These are phyloP conservation scores for Drosophila tristis DNA, from an alignment of 1,140 invertebrate species.

Conservation along the genomic window DNA sequence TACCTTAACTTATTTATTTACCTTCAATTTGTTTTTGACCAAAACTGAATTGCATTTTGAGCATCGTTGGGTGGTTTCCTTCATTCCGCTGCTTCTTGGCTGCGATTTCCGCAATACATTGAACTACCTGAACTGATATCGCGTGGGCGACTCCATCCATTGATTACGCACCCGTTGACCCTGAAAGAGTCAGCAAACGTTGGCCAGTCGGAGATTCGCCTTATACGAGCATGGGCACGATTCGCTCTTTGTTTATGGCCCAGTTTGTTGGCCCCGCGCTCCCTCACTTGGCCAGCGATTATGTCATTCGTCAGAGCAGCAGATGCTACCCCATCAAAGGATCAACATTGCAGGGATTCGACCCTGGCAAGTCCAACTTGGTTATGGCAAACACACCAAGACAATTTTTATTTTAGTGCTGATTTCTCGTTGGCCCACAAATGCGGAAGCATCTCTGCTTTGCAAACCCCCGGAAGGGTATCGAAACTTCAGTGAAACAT, in stretches of 20 bases:
- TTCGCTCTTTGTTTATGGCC: conserved; percentile 44
- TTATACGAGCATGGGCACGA: conserved; percentile 75
- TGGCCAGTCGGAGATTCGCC: conserved; percentile 45
- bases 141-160: conserved; percentile 27
- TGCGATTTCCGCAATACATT: conserved; percentile 50
- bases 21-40: conserved; percentile 52
- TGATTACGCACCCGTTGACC: conserved; percentile 64
- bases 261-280: conserved; percentile 35
- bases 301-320: conserved; percentile 59
- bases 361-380: conserved; percentile 22
- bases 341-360: conserved; percentile 15
- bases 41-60: conserved; percentile 43
- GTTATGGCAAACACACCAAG: too few species aligned
- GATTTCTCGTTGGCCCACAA: too few species aligned
- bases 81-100: conserved; percentile 26
- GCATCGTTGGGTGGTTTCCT: conserved; percentile 18
- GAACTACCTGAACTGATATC: conserved; percentile 39
- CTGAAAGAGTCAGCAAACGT: conserved; percentile 61
- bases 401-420: too few species aligned
- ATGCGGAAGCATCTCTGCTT: too few species aligned
- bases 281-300: conserved; percentile 34
- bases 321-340: conserved; percentile 1
- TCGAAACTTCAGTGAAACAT: conserved; percentile 11
- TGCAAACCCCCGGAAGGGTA: too few species aligned
- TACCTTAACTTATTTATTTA: conserved; percentile 49